These are phyloP conservation scores for Drosophila tani DNA, from an alignment of 1,140 invertebrate genomes.

Conservation along the genomic window DNA sequence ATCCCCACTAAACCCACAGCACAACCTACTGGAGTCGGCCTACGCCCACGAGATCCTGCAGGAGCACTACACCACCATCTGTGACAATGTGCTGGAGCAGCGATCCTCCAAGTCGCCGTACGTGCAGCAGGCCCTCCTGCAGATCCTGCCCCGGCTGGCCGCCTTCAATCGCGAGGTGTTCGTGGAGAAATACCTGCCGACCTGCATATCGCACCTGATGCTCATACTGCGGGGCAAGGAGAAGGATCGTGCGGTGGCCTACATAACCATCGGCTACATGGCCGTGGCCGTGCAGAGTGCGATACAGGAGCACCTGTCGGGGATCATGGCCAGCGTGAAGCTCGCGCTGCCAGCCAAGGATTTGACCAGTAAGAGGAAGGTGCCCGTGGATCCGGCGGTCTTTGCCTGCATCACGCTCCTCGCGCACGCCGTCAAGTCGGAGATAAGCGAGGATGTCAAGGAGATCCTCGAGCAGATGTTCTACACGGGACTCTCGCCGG, in stretches of 20 bases:
- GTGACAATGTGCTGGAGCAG: constrained; percentile 92
- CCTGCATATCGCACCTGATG: constrained; percentile 92
- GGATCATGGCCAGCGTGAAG: constrained; percentile 95
- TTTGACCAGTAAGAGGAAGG: constrained; percentile 89
- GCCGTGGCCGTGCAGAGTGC: constrained; percentile 94
- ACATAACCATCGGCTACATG: constrained; percentile 95
- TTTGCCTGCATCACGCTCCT: constrained; percentile 98
- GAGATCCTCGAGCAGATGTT: constrained; percentile 97
- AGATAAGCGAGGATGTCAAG: constrained; percentile 91
- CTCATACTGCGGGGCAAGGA: constrained; percentile 91
- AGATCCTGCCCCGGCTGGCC: constrained; percentile 96
- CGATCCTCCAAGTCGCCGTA: constrained; percentile 90
- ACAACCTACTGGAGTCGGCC: constrained; percentile 91
- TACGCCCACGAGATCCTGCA: constrained; percentile 93
- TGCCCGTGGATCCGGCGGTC: constrained; percentile 93
- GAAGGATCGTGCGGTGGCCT: constrained; percentile 93
- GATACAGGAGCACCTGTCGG: constrained; percentile 92
- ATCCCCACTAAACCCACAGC: constrained; percentile 20
- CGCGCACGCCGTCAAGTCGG: constrained; percentile 92
- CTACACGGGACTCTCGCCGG: constrained; percentile 94
- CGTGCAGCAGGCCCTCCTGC: constrained; percentile 95
- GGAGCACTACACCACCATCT: constrained; percentile 94
- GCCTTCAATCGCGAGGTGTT: constrained; percentile 96
- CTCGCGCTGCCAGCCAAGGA: constrained; percentile 92
- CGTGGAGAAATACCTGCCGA: constrained; percentile 90